phyloP scores from a whole-genome alignment of 1,140 invertebrate species.

The Heliconius nattereri region DNA sequence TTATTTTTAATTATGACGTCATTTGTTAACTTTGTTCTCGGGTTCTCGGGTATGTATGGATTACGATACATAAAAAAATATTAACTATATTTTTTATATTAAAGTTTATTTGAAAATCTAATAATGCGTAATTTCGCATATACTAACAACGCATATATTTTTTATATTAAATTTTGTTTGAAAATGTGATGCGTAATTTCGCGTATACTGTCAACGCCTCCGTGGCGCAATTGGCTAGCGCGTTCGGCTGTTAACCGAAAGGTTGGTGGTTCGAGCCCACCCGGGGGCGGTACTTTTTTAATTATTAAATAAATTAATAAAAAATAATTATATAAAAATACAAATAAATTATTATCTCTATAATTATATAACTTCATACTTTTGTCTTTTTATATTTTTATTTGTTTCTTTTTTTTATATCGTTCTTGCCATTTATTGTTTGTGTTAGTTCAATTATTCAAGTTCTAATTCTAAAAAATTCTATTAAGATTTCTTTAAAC shows the following conservation, averaged over 20 bases:
- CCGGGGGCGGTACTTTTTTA: constrained; percentile 54
- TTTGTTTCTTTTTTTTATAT: neutral
- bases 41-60: no score
- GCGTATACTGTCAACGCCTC: constrained; percentile 44
- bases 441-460: no score
- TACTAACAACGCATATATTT: constrained; percentile 42
- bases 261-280: constrained; percentile 35
- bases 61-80: no score
- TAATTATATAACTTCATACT: constrained; percentile 16
- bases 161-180: neutral
- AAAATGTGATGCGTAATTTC: constrained; percentile 33
- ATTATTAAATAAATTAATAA: no score
- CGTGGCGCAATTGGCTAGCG: constrained; percentile 50
- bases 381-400: neutral
- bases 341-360: no score
- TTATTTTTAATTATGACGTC: neutral
- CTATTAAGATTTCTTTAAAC: no score
- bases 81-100: neutral
- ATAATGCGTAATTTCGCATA: constrained; percentile 30
- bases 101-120: neutral
- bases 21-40: neutral
- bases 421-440: no score
- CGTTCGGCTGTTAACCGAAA: no score
- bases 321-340: no score
- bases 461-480: no score